Evolutionary conservation across 2,888 invertebrate species (phyloP).

Genomic region (Autographa gamma): DNA sequence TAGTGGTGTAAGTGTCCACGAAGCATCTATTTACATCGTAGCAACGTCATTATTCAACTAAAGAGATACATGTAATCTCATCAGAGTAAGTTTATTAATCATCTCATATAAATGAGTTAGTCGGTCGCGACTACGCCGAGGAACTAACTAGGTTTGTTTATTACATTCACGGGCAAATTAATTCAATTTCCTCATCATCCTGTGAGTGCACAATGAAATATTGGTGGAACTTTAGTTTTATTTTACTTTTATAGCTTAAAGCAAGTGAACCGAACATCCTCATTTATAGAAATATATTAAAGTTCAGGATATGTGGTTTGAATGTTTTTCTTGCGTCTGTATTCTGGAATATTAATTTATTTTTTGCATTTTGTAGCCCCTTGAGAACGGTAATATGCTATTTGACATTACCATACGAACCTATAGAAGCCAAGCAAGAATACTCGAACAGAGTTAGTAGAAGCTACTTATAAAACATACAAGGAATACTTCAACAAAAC

Average conservation of each 20-base stretch:
- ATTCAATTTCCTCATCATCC: constrained; percentile 29
- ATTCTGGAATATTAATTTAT: no score
- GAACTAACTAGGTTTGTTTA: constrained; percentile 30
- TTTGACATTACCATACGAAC: no score
- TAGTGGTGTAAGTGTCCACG: no score
- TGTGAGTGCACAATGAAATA: constrained; percentile 32
- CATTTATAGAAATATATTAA: no score
- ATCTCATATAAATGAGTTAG: constrained; percentile 33
- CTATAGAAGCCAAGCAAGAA: no score
- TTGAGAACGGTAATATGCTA: no score
- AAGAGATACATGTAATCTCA: constrained; percentile 11
- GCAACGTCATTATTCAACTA: not conserved
- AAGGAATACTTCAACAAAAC: not conserved
- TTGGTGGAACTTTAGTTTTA: constrained; percentile 24
- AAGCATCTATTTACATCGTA: not conserved
- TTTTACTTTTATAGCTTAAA: not conserved
- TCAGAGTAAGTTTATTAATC: constrained; percentile 39
- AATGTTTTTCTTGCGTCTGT: no score
- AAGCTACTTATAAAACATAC: no score
- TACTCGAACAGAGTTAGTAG: no score
- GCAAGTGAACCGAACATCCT: not conserved
- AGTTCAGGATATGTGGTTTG: no score
- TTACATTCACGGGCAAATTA: constrained; percentile 29
- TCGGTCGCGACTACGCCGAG: constrained; percentile 16
- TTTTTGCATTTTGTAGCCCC: no score